Base-by-base conservation (phyloP, 2,888 invertebrate genomes). In the Antheraea assamensis region DNA sequence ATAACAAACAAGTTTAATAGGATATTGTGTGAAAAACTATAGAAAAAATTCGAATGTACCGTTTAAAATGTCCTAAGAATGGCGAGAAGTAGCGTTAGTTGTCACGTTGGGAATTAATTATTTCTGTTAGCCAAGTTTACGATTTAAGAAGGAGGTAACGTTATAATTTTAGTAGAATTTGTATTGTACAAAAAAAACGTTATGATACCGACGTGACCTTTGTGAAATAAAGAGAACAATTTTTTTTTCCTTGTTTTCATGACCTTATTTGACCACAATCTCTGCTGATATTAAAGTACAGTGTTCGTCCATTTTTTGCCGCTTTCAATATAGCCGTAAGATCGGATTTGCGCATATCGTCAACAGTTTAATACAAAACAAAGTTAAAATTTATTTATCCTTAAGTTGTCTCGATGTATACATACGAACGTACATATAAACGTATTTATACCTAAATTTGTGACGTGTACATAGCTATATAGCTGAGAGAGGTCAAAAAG, bases 1-100 rank as follows among this genome's bases (percentile, higher is more conserved):
- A 68, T 68, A 35, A 31, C 68, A 3, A 68, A 35, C 68, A 19
- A 68, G 68, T 68, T 68, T 68, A 35, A 68, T 68, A 68, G 68
- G 35, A 68, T 68, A 68, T n/a, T 68, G 68, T 68, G 68, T 68
- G 68, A 68, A 68, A 68, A 68, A 35, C n/a, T 68, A 68, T 64
- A 27, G 10, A 66, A 68, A 68, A 35, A 35, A 68, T 35, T 68
- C 68, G 35, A 68, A 68, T 35, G n/a, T 68, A 35, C 68, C 68
- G 68, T 68, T 68, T 68, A 68, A n/a, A 68, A 68, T 68, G n/a
- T 68, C 35, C 35, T 68, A 68, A 68, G 68, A 35, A 35, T 35
- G 35, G 68, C 35, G 35, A 68, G n/a, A 68, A 68, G 68, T 64
- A 68, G 24, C 35, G 68, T 68, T 68, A 64, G 61, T 64, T 64